Evolutionary conservation across 2,888 invertebrate species (phyloP), one percentile per base, ranked within the genome.

Genomic region (Pristionchus japonicus): DNA sequence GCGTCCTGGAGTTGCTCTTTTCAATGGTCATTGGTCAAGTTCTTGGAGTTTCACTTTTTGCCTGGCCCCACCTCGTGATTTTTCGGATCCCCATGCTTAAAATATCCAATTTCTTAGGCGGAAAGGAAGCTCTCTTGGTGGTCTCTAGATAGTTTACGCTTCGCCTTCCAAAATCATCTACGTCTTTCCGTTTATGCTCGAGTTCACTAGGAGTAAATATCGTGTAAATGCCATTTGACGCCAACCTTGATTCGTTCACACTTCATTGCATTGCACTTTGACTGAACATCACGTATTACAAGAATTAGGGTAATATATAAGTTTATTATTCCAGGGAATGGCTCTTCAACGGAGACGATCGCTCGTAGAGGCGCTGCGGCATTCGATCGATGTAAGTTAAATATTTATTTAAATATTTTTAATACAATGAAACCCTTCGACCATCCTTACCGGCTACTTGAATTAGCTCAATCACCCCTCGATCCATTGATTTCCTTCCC

Each of bases 311-410:
- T n/a, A n/a, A n/a, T n/a, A n/a, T n/a, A n/a, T n/a, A n/a, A n/a
- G n/a, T n/a, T n/a, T n/a, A n/a, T n/a, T n/a, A n/a, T 34, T 84
- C 37, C 84, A 84, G 84, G 84, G 84, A 9, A 84, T 84, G 84
- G 61, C 57, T 17, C 20, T 52, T 11, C 61, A 84, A 31, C 67
- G 86, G 27, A 64, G 86, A 9, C 40, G 31, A 64, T 86, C 86
- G 23, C 47, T 86, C 31, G 86, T 86, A 9, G 86, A 86, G 40
- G 86, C 86, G 0, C 47, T 86, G 15, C 20, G 86, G 17, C 86
- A 86, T 20, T 86, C 86, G 20, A 64, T 86, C 67, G 86, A 86
- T 49, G 86, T 86, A 3, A 67, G 86, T 86, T 61, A 20, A 2
- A 61, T 31, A 43, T 27, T n/a, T n/a, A 3, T 83, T 40, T 31